These are phyloP conservation scores for Phaetusa simplex DNA, from an alignment of 2,113 vertebrate species.

Conservation along the genomic window DNA sequence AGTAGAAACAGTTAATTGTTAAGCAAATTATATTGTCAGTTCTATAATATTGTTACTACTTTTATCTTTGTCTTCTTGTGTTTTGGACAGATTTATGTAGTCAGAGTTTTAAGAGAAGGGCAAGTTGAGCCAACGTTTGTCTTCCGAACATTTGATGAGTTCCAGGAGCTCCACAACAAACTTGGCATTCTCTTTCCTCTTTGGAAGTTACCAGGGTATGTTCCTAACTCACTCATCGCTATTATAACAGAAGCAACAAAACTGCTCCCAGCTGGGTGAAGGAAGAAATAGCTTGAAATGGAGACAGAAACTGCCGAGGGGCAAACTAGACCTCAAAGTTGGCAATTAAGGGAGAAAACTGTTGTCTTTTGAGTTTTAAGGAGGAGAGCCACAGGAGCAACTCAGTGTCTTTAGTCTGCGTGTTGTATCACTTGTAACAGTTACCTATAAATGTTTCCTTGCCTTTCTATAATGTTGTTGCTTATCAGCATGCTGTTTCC, in stretches of 20 bases:
- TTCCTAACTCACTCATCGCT: background rate
- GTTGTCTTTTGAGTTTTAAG: background rate
- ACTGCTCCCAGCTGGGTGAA: background rate
- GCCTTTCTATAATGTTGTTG: background rate
- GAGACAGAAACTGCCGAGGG: background rate
- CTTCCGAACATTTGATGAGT: conserved; percentile 97
- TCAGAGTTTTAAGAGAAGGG: conserved; percentile 90
- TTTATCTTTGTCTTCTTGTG: background rate
- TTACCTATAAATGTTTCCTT: background rate
- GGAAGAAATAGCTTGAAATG: background rate
- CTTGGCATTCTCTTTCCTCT: conserved; percentile 93
- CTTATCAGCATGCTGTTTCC: background rate
- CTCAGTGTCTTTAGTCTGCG: background rate
- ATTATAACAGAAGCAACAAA: background rate
- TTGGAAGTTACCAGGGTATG: conserved; percentile 95
- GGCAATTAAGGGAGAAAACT: background rate
- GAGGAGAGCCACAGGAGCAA: background rate
- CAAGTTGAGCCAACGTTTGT: conserved; percentile 90
- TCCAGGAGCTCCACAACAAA: conserved; percentile 98
- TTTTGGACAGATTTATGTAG: conserved; percentile 87
- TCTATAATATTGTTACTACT: background rate
- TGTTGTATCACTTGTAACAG: background rate
- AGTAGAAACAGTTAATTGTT: background rate
- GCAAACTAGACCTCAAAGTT: background rate
- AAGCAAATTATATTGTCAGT: background rate